Evolutionary conservation across 2,797 vertebrate genomes (phyloP).

Genomic region (Chelonia mydas): DNA sequence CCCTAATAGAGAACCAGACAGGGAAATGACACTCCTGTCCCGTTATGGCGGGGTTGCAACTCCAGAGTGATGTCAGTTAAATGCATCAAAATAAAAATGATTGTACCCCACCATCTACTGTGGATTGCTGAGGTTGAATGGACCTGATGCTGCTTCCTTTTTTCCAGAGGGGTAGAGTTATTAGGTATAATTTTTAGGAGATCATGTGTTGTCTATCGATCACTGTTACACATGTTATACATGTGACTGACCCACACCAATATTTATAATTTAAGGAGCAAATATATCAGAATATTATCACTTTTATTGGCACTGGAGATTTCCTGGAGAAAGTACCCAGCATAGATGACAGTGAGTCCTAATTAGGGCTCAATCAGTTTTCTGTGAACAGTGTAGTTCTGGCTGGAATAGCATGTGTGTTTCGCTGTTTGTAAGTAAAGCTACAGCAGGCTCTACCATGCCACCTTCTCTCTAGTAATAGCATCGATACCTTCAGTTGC

Average conservation of each 20-base stretch:
- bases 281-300: not conserved
- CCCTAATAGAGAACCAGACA: not conserved
- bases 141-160: not conserved
- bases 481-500: constrained; percentile 74
- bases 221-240: not conserved
- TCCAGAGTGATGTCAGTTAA: not conserved
- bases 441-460: not conserved
- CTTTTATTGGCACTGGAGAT: not conserved
- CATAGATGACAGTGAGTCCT: not conserved
- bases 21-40: not conserved
- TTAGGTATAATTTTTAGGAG: not conserved
- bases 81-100: not conserved
- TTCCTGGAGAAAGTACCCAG: not conserved
- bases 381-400: not conserved
- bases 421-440: not conserved
- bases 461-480: not conserved
- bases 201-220: not conserved
- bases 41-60: not conserved
- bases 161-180: not conserved
- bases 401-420: not conserved
- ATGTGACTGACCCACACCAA: not conserved
- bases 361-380: not conserved
- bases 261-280: not conserved
- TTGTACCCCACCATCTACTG: not conserved
- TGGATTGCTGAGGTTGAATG: not conserved